Base-by-base conservation (phyloP, 2,797 vertebrate species). In the Urocyon cinereoargenteus region DNA sequence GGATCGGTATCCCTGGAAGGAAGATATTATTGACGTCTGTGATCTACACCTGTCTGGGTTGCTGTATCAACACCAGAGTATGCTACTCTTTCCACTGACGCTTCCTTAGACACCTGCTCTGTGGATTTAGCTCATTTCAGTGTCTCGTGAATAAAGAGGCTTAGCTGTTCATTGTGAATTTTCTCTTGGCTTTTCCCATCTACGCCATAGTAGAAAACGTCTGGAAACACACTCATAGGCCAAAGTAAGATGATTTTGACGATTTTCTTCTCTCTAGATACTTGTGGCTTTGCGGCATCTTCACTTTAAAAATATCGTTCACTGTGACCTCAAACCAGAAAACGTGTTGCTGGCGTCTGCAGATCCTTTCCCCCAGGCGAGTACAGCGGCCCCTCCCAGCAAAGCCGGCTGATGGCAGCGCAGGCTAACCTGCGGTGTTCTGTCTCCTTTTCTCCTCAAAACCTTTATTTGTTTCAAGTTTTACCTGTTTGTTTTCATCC, bases 301-400 rank as follows among this genome's bases (percentile, higher is more conserved):
- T 95, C 99, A 99, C 99, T 99, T 99, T 98, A 99, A 99, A 99
- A 99, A 99, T 98, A 99, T 99, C 57, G 99, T 99, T 98, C 99
- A 99, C 98, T 99, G 99, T 98, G 99, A 99, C 97, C 99, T 99
- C 91, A 99, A 99, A 98, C 99, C 99, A 40, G 99, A 99, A 98
- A 99, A 99, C 53, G 99, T 99, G 73, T 98, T 99, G 92, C 96
- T 99, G 94, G 99, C 99, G 0, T 99, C 99, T 8, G 99, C 99
- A 2, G 99, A 99, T 97, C 99, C 99, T 73, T 99, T 99, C 90
- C 99, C 99, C 94, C 99, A 99, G 99, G 99, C 99, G 98, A 99
- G 99, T 98, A 96, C 36, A 94, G 97, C 97, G 81, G 70, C 9
- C 19, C 57, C 6, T 92, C 73, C 97, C 24, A 15, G 73, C 72